Evolutionary conservation across 2,113 vertebrate species (phyloP), one percentile per base, ranked within the genome.

Genomic region (Menura novaehollandiae): DNA sequence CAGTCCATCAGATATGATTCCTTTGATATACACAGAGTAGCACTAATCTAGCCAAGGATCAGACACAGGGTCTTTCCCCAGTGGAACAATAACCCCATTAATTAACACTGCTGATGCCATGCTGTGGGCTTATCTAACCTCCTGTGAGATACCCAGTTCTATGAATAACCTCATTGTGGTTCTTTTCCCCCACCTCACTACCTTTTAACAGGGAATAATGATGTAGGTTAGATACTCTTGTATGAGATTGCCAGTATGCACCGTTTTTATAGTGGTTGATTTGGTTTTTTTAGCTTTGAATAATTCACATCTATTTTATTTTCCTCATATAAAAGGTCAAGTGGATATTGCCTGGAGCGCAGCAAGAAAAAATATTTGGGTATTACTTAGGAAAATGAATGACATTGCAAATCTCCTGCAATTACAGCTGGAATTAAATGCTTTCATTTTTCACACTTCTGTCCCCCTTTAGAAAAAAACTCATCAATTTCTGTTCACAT

Each of bases 341-440:
- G 62, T 83, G 9, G 75, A 81, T 53, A 81, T 80, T 94, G 75
- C 17, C 46, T 82, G 26, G 26, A 71, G 21, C 9, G 15, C 44
- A 93, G 74, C 39, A 92, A 56, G 51, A 67, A 94, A 97, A 85
- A 93, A 14, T 78, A 49, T 71, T 81, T 87, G 63, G 27, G 11
- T 95, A 28, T 90, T 95, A 68, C 52, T 93, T 78, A 32, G 27
- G 60, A 88, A 97, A 95, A 95, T 55, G 7, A 93, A 89, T 58
- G 58, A 76, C 44, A 28, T 18, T 93, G 90, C 64, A 95, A 97
- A 98, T 85, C 27, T 94, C 66, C 84, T 73, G 28, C 47, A 94
- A 87, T 97, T 86, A 80, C 47, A 87, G 79, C 28, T 84, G 88
- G 86, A 95, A 97, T 55, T 15, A 93, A 97, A 91, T 93, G 76